Evolutionary conservation across 2,113 vertebrate species (phyloP), one percentile per base, ranked within the genome.

Genomic region (Bombycilla garrulus): DNA sequence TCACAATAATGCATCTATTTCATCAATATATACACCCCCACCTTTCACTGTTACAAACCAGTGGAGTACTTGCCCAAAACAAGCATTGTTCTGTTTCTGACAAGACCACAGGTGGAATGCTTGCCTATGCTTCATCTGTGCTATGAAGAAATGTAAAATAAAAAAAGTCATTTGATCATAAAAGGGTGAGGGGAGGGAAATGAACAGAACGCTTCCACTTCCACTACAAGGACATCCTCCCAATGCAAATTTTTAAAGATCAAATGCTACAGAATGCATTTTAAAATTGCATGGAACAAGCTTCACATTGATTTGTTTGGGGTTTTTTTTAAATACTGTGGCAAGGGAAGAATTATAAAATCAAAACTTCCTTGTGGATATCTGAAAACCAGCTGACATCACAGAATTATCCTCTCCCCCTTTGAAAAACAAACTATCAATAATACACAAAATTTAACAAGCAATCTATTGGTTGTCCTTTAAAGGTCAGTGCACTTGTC

Each of bases 401-500:
- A 50, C 29, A 90, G 77, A 92, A 78, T 33, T 2, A 92, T 83
- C 69, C 71, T 77, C n/a, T 57, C 42, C 19, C 23, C 23, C 36
- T 88, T 5, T 53, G 38, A 90, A 89, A 95, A 96, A 82, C 23
- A 87, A 81, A 33, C n/a, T 66, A 91, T 33, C 64, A 79, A 70
- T 61, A 66, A 65, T 0, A 12, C 65, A 82, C 18, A 90, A 78
- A 92, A 87, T 91, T 60, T 65, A 90, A 90, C 45, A 62, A 51
- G 31, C 29, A 3, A 47, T 66, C 48, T 86, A 50, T 71, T 48
- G 56, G 79, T 76, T 78, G 54, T 74, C 74, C 78, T 85, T 81
- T 87, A 76, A 91, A 97, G 92, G 81, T 83, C 92, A 88, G 15
- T 12, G 36, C 20, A 87, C 69, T 90, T 96, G 87, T 67, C 88